These are phyloP conservation scores for Leucozona laternaria DNA, from an alignment of 2,888 invertebrate genomes.

Conservation along the genomic window DNA sequence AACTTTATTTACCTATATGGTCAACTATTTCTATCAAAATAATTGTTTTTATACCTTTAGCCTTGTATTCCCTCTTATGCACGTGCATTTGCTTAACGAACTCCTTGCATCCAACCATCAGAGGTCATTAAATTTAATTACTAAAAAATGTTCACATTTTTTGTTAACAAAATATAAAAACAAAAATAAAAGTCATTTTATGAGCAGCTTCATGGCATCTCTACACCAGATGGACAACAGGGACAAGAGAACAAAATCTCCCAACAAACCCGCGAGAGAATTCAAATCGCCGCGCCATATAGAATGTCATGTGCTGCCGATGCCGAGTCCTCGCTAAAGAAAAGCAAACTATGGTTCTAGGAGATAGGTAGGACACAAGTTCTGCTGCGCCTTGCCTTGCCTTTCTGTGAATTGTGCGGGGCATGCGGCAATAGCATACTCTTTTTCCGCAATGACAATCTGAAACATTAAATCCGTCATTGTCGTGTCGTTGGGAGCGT, in stretches of 20 bases:
- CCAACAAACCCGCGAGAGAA: conserved; percentile 29
- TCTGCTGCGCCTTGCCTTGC: conserved; percentile 20
- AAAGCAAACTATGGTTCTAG: conserved; percentile 40
- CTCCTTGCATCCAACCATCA: conserved; percentile 20
- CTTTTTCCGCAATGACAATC: conserved; percentile 64
- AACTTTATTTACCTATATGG: conserved; percentile 15
- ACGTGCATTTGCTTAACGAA: conserved; percentile 35
- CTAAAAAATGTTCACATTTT: conserved; percentile 40
- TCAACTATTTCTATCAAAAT: conserved; percentile 17
- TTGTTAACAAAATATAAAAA: conserved; percentile 32
- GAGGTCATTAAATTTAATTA: conserved; percentile 59
- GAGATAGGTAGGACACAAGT: conserved; percentile 44
- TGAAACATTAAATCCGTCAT: conserved; percentile 71
- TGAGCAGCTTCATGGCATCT: conserved; percentile 54
- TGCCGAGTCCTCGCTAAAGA: not conserved
- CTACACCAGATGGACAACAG: conserved; percentile 62
- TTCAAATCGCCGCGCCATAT: conserved; percentile 56
- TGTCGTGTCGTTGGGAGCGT: conserved; percentile 71
- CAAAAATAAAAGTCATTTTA: conserved; percentile 41
- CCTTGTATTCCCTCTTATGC: not conserved
- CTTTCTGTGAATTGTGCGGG: conserved; percentile 4
- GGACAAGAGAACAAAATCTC: conserved; percentile 32
- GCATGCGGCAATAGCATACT: conserved; percentile 15
- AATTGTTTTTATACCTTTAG: not conserved
- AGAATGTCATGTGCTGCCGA: conserved; percentile 11